Conservation (phyloP, 2,797 vertebrate genomes). For the Chaunax sp. region DNA sequence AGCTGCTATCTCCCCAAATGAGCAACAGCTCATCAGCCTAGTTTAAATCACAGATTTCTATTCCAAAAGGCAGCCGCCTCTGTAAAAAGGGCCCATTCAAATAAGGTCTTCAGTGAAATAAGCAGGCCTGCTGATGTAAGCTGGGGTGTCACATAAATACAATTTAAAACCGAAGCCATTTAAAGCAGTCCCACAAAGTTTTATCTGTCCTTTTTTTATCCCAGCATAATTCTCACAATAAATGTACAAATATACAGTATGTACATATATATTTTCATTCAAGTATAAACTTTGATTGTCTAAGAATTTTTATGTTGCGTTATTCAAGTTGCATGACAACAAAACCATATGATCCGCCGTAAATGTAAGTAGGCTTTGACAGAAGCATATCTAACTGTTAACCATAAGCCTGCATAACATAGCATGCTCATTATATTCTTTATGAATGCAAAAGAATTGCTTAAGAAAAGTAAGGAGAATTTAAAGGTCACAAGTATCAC, state of each 20-base stretch:
- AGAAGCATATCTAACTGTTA: conserved; percentile 47
- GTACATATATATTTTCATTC: conserved; percentile 8
- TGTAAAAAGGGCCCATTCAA: conserved; percentile 74
- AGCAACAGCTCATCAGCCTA: conserved; percentile 87
- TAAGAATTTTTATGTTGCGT: conserved; percentile 3
- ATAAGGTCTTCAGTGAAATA: conserved; percentile 77
- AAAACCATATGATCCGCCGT: conserved; percentile 47
- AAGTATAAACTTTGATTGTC: conserved; percentile 19
- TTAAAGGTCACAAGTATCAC: conserved; percentile 80
- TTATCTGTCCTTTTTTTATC: conserved; percentile 46
- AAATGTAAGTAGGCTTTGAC: conserved; percentile 62
- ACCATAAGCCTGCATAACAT: conserved; percentile 60
- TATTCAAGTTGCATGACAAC: conserved; percentile 49
- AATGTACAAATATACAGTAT: conserved; percentile 28
- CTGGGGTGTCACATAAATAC: conserved; percentile 73
- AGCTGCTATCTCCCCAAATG: conserved; percentile 88
- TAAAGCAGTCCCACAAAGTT: conserved; percentile 65
- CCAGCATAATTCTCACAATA: conserved; percentile 36
- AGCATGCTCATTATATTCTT: conserved; percentile 71
- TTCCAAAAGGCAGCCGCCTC: conserved; percentile 81
- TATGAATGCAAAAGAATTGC: conserved; percentile 64
- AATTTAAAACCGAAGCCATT: conserved; percentile 65
- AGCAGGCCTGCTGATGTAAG: conserved; percentile 68
- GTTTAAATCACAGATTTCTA: conserved; percentile 88
- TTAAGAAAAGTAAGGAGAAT: conserved; percentile 70